These are phyloP conservation scores for Chionis minor DNA, from an alignment of 2,113 vertebrate species.

Conservation along the genomic window DNA sequence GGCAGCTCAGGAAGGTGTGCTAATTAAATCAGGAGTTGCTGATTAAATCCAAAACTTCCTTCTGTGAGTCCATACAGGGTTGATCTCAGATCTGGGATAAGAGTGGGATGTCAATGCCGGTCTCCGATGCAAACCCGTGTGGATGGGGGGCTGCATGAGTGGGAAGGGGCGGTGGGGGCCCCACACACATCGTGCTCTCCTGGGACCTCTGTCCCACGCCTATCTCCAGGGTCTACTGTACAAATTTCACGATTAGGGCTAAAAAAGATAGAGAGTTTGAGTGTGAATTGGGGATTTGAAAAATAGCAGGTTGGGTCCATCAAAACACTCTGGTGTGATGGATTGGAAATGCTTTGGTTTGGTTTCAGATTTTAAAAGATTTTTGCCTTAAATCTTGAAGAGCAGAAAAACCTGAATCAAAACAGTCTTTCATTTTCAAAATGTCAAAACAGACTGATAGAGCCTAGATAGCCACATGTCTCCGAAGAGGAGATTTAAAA, in stretches of 20 bases:
- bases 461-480: neutral
- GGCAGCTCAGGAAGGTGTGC: neutral
- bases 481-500: neutral
- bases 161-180: neutral
- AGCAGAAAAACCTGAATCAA: neutral
- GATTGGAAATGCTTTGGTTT: neutral
- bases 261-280: neutral
- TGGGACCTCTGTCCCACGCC: fast-evolving
- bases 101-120: fast-evolving
- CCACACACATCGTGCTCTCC: fast-evolving
- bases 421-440: neutral
- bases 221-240: fast-evolving
- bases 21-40: neutral
- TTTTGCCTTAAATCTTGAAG: neutral
- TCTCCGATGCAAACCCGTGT: fast-evolving
- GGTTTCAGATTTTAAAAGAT: neutral
- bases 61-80: neutral
- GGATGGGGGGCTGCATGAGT: fast-evolving
- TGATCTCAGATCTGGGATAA: neutral
- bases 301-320: neutral
- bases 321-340: neutral
- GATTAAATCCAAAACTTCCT: neutral
- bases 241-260: neutral
- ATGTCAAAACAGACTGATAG: neutral
- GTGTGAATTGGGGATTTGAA: neutral